phyloP scores from a whole-genome alignment of 2,888 invertebrate species.

The Parnassius mnemosyne region DNA sequence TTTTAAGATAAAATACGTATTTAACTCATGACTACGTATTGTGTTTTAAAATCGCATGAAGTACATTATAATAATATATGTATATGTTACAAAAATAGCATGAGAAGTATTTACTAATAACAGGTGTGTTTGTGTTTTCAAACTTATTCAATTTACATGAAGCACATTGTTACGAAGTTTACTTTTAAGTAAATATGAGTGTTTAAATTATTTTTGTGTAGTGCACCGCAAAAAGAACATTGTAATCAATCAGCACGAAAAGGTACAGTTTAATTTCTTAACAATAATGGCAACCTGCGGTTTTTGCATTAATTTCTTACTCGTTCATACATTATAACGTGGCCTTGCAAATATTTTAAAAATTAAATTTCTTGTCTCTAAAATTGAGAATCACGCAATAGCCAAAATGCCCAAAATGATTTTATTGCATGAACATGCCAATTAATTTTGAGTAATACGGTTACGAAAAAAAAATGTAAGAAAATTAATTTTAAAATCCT shows the following conservation, averaged over 20 bases:
- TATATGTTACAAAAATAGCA: no score
- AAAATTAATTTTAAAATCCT: no score
- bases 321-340: slow-evolving; percentile 30
- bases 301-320: slow-evolving; percentile 35
- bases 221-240: slow-evolving; percentile 1
- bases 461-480: no score
- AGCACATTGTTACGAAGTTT: no score
- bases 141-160: not conserved
- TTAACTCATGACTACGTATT: no score
- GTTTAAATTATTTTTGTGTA: slow-evolving; percentile 4
- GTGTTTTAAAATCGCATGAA: no score
- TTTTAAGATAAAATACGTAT: no score
- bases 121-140: slow-evolving; percentile 1
- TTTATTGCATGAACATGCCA: no score
- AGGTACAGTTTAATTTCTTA: slow-evolving; percentile 24
- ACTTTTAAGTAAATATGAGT: not conserved
- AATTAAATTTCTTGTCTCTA: not conserved
- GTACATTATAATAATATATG: no score
- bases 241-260: slow-evolving; percentile 4
- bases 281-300: slow-evolving; percentile 34
- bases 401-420: no score
- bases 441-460: no score
- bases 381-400: no score
- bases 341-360: not conserved
- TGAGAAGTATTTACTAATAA: not conserved